phyloP scores from a whole-genome alignment of 1,140 invertebrate species.

The Meloidogyne exigua region DNA sequence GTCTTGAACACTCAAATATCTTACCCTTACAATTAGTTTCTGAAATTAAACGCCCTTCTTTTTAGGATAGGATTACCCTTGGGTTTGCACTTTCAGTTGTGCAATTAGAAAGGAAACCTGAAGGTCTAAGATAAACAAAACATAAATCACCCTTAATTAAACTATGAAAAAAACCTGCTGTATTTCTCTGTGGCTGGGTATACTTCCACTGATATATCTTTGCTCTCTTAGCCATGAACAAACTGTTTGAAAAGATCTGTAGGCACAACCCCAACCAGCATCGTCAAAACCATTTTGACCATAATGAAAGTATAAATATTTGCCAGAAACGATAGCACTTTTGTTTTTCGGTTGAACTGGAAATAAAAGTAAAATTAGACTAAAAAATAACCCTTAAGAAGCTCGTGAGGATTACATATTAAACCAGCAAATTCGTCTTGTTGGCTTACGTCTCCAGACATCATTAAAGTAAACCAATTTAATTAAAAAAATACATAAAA shows the following conservation, averaged over 20 bases:
- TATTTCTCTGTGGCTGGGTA: slow-evolving; percentile 81
- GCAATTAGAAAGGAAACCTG: too few species aligned
- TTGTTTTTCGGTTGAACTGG: slow-evolving; percentile 20
- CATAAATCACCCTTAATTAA: too few species aligned
- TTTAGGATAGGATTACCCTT: too few species aligned
- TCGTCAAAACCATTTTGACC: slow-evolving; percentile 92
- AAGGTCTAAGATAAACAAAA: too few species aligned
- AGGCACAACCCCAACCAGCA: slow-evolving; percentile 97
- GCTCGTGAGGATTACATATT: background rate
- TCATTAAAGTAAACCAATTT: too few species aligned
- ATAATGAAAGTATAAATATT: slow-evolving; percentile 92
- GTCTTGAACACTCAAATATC: too few species aligned
- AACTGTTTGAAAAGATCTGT: slow-evolving; percentile 92
- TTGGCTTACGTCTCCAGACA: background rate
- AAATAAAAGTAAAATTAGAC: background rate
- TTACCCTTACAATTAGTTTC: too few species aligned
- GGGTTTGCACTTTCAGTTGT: too few species aligned
- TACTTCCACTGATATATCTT: slow-evolving; percentile 4
- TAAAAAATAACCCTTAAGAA: background rate
- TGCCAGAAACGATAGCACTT: slow-evolving; percentile 75
- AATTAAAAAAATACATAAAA: too few species aligned
- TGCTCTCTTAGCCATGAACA: slow-evolving; percentile 76
- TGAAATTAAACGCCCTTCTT: too few species aligned
- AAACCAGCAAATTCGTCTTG: background rate
- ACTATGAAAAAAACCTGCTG: slow-evolving; percentile 72